Conservation (phyloP, 2,113 vertebrate species). For the Serranochromis macrocephalus region DNA sequence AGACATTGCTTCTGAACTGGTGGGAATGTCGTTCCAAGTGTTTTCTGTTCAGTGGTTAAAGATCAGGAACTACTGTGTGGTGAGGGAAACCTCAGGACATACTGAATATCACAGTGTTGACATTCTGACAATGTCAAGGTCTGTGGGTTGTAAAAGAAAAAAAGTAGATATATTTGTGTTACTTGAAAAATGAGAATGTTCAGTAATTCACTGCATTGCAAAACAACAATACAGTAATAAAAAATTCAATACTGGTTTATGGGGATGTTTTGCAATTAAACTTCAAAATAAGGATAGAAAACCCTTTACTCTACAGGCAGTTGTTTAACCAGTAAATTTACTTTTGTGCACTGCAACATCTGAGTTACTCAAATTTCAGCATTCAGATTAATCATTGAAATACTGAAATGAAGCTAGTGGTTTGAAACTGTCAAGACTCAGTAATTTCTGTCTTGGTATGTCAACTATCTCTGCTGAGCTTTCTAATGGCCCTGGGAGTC, state of each 20-base stretch:
- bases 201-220: neutral
- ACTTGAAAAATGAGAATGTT: neutral
- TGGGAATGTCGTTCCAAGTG: neutral
- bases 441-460: neutral
- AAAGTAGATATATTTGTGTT: neutral
- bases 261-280: neutral
- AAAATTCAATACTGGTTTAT: neutral
- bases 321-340: neutral
- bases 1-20: neutral
- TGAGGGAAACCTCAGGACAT: neutral
- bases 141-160: neutral
- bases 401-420: neutral
- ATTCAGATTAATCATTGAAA: neutral
- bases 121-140: neutral
- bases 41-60: neutral
- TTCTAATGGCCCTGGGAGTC: neutral
- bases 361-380: neutral
- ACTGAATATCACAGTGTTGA: neutral
- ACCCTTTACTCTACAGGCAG: neutral
- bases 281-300: neutral
- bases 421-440: neutral
- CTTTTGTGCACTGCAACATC: neutral
- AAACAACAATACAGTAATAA: neutral
- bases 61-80: neutral
- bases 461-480: neutral